Evolutionary conservation across 2,113 vertebrate species (phyloP), one percentile per base, ranked within the genome.

Genomic region (Boleophthalmus pectinirostris): DNA sequence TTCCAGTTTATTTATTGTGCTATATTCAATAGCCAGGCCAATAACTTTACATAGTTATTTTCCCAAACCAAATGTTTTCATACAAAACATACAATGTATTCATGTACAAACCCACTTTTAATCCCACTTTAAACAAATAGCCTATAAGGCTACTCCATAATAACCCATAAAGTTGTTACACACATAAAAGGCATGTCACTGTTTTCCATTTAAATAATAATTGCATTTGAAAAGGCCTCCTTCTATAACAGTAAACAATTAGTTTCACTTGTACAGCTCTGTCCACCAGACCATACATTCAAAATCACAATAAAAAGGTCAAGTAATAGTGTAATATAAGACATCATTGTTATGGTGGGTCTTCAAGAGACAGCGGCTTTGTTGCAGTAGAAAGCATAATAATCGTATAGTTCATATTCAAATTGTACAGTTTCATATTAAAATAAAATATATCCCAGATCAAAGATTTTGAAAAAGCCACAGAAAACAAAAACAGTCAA

Each of bases 91-190:
- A 88, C 65, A 76, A 65, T 85, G 23, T 60, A 60, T 1, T 29
- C 7, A 88, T 74, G 85, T 53, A 74, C 72, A 82, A 80, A 47
- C 24, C 70, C 74, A 70, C 33, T 82, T 58, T 80, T 66, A 74
- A 65, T 1, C 35, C 64, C 78, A 67, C 74, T 66, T 60, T 82
- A 84, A 83, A 85, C 72, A 82, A 51, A 70, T n/a, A 51, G 49
- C 16, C 16, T 83, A 76, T 25, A 14, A 58, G 56, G 83, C 78
- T 90, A 87, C 87, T 86, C 85, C 20, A 78, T 58, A 82, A 77
- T 82, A 83, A 67, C 15, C 54, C 54, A 71, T 69, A 70, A 86
- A 86, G 77, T 45, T 29, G 4, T 35, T 21, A 24, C 68, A 47
- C 73, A 74, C 73, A 79, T 51, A 78, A 25, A 58, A 73, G 14